Evolutionary conservation across 2,113 vertebrate genomes (phyloP).

Genomic region (Cryptotis parvus): DNA sequence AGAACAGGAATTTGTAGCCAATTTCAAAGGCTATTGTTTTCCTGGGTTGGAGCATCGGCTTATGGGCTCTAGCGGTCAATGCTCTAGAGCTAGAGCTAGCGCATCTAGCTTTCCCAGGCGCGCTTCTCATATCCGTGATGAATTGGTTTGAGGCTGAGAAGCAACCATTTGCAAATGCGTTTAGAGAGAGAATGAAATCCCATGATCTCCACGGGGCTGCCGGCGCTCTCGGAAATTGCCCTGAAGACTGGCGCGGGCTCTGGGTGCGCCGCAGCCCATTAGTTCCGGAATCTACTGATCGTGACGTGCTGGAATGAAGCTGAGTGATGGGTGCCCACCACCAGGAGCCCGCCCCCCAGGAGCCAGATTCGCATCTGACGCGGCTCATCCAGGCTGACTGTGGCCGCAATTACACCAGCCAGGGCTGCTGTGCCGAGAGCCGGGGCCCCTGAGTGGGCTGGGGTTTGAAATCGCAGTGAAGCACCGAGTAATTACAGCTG

Average conservation of each 20-base stretch:
- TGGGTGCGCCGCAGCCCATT: slow-evolving; percentile 29
- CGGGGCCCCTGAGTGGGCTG: not conserved
- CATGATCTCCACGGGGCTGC: not conserved
- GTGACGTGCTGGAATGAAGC: not conserved
- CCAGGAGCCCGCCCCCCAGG: not conserved
- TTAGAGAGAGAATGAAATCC: slow-evolving; percentile 48
- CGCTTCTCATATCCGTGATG: not conserved
- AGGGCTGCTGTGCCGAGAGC: not conserved
- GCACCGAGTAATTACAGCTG: not conserved
- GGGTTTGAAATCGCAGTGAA: not conserved
- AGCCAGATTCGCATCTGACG: slow-evolving; percentile 38
- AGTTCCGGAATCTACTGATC: slow-evolving; percentile 33
- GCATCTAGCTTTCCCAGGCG: too few relatives aligned
- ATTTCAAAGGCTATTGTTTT: not conserved
- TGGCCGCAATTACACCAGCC: not conserved
- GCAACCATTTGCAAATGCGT: slow-evolving; percentile 19
- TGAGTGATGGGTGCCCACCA: slow-evolving; percentile 3
- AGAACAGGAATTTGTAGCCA: not conserved
- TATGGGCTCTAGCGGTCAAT: too few relatives aligned
- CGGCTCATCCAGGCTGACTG: not conserved
- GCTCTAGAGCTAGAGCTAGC: too few relatives aligned
- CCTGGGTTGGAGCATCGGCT: not conserved
- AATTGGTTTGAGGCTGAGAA: slow-evolving; percentile 38
- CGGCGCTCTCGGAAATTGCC: slow-evolving; percentile 48
- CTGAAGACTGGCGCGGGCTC: slow-evolving; percentile 3